Percentiles rank a stretch among this genome's conserved stretches.
Evolutionary conservation across 37 sponge, comb jelly and placozoan genomes (phyloP).

Genomic region (Halisarca cf. caerulea): DNA sequence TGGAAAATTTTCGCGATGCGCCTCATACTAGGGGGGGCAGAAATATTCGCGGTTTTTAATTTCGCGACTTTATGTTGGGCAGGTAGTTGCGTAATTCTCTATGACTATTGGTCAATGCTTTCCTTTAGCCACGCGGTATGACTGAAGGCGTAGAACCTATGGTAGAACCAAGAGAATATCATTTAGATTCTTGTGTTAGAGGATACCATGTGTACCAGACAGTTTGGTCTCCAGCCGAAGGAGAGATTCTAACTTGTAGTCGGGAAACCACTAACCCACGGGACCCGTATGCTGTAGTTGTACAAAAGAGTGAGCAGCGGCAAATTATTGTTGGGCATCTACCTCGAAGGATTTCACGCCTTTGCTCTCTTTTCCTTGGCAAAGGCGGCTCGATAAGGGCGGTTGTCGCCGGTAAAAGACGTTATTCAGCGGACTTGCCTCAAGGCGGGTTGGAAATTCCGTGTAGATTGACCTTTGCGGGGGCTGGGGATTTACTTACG

Average conservation of each 20-base stretch:
- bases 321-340: constrained; percentile 20
- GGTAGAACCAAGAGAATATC: too few relatives aligned
- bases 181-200: constrained; percentile 5
- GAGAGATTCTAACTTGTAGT: neutral
- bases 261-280: constrained; percentile 8
- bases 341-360: constrained; percentile 17
- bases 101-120: neutral
- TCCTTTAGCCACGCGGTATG: too few relatives aligned
- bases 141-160: too few relatives aligned
- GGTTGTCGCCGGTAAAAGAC: constrained; percentile 2
- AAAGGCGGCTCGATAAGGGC: constrained; percentile 12
- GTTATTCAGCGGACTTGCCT: too few relatives aligned
- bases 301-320: constrained; percentile 12
- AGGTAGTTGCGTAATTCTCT: neutral
- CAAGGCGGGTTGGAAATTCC: too few relatives aligned
- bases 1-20: too few relatives aligned
- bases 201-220: constrained; percentile 21
- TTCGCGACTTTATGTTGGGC: too few relatives aligned
- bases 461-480: too few relatives aligned
- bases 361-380: constrained; percentile 21
- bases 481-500: neutral
- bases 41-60: too few relatives aligned
- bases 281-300: constrained; percentile 30
- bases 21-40: too few relatives aligned
- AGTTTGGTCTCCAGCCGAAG: constrained; percentile 9